Evolutionary conservation across 2,888 invertebrate species (phyloP).

Genomic region (Rapana venosa): DNA sequence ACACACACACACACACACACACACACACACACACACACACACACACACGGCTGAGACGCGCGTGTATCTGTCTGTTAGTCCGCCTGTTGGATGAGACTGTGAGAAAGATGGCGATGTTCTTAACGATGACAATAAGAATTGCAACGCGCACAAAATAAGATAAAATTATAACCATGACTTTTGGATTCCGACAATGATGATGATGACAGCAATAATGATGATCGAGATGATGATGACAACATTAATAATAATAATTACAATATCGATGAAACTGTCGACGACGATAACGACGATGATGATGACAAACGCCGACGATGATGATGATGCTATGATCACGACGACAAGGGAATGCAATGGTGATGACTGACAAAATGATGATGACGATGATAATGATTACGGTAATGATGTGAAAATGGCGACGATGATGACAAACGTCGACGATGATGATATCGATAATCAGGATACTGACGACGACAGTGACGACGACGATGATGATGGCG

Average conservation of each 20-base stretch:
- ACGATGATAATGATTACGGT: background rate
- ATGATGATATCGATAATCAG: background rate
- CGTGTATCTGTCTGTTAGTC: background rate
- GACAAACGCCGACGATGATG: background rate
- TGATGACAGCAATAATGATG: background rate
- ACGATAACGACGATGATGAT: background rate
- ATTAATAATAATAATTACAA: background rate
- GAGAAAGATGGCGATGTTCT: background rate
- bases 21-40: background rate
- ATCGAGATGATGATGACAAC: background rate
- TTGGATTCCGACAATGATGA: background rate
- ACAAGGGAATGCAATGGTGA: too few species aligned
- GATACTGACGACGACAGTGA: background rate
- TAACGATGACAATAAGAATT: too few species aligned
- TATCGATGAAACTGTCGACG: background rate
- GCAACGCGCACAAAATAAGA: background rate
- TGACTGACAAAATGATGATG: too few species aligned
- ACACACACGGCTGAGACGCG: too few species aligned
- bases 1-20: too few species aligned
- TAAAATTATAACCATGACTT: background rate
- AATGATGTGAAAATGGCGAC: background rate
- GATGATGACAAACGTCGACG: background rate
- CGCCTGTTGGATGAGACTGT: background rate
- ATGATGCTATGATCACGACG: too few species aligned
- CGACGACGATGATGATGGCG: background rate